Base-by-base conservation (phyloP, 1,140 invertebrate species). In the Muscidifurax raptorellus region DNA sequence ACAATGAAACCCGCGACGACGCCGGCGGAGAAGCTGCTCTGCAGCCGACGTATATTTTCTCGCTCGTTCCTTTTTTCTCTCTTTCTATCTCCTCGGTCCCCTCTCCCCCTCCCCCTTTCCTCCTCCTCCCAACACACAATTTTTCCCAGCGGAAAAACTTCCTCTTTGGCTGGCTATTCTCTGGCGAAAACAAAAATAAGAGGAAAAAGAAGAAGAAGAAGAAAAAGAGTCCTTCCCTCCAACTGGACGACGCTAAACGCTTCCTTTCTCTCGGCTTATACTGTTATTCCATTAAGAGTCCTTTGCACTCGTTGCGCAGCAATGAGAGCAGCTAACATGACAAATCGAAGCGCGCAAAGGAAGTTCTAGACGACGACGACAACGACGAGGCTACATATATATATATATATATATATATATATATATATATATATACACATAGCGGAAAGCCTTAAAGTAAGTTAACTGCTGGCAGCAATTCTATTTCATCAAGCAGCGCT, bases 1-100 rank as follows among this genome's bases (percentile, higher is more conserved):
- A 88, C 83, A 87, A 87, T 77, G 89, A 87, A 88, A 82, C 85
- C 87, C 69, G 59, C 22, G 36, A 84, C 85, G 87, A 69, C 74
- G 12, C 52, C 75, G 59, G 52, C 30, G 28, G 67, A 82, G 85
- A 87, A 59, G 83, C 83, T 75, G 72, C 27, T 30, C 66, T 77
- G 18, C 76, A 22, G 28, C 28, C 18, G 72, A 75, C n/a, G 27
- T 69, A n/a, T 44, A 52, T 52, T 82, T 36, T 74, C 67, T 75
- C 80, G 15, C 52, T 40, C 30, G n/a, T 28, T 67, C 18, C 66
- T 18, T 67, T 67, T 67, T 28, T 72, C 67, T 75, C 30, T 75
- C 28, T 75, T 44, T 75, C 72, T 75, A 9, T 75, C 30, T 71
- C 69, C 69, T 2, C 25, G 2, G 4, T 36, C 32, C 32, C 9